Evolutionary conservation across 1,140 invertebrate genomes (phyloP), one percentile per base, ranked within the genome.

Genomic region (Ephestia elutella): DNA sequence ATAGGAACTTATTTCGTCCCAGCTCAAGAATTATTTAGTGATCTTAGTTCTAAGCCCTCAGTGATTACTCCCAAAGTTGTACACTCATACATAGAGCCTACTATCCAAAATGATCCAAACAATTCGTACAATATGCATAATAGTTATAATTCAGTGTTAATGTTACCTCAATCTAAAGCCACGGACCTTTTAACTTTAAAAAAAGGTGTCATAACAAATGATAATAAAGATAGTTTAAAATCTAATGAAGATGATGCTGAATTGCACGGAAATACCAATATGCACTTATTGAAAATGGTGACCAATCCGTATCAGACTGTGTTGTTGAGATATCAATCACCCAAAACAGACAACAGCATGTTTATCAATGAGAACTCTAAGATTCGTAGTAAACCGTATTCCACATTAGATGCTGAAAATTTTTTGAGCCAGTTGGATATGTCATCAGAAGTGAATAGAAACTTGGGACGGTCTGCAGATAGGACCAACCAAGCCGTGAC

Each of bases 381-480:
- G 38, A 44, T 44, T 15, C 38, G 15, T 54, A 68, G 53, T 28
- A 83, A 79, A 75, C 63, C 65, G 19, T 81, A 81, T 58, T 79
- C 82, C 21, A 61, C 82, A 19, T 71, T 82, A 65, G 78, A 83
- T 57, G 63, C 85, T 60, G 85, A 87, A 57, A 73, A 80, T 67
- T 63, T 87, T 55, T 65, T 87, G 35, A 80, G 73, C 55, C 79
- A 86, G 59, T 79, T 86, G 83, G 82, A 87, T 70, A 69, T 84
- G 59, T 75, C 85, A 58, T 78, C 82, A 19, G 85, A 86, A 68
- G 80, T 81, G 21, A 86, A 82, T 75, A 81, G 75, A 71, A 84
- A 87, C 65, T 74, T 84, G 59, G 85, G 76, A 81, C 70, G 83
- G 58, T 86, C 85, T 35, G 82, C 80, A 62, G 80, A 82, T 65